Evolutionary conservation across 2,888 invertebrate species (phyloP), one percentile per base, ranked within the genome.

Genomic region (Busseola fusca): DNA sequence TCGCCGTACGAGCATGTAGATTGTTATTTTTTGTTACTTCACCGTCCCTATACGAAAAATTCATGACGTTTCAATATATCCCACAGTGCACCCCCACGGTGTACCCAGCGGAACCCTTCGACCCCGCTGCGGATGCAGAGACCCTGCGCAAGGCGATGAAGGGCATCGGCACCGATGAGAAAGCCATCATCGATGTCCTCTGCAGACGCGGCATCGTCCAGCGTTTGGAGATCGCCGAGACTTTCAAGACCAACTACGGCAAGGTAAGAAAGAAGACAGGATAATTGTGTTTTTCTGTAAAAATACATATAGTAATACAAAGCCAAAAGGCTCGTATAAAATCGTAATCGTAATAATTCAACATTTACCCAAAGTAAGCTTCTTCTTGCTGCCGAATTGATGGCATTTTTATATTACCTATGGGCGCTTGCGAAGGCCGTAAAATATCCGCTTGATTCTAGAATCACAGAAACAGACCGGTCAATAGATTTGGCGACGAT

Each of bases 241-340:
- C 98, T 34, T 99, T 98, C 96, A 99, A 99, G 95, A 98, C 98
- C 42, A 96, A 97, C 87, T 99, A 98, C 90, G 99, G 99, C 90
- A 98, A 98, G 96, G 98, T 97, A 93, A 91, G 96, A 57, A n/a
- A 30, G 3, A 27, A 42, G 12, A 21, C 3, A 6, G 1, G 30
- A 56, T 56, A 21, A 21, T 30, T 30, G 9, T 56, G 10, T 56
- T 56, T 30, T 21, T 42, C 27, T 42, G 25, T 7, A 40, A 6
- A 27, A 57, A 42, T n/a, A 58, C 16, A n/a, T 34, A 57, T 7
- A 21, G 14, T 30, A 6, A 34, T 58, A 25, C 18, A 25, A 42
- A 27, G 14, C 14, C 14, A 16, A 21, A 27, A 27, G 5, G 21
- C 21, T 48, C 21, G 7, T 30, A n/a, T n/a, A n/a, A n/a, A n/a